Base-by-base conservation (phyloP, 2,888 invertebrate species). In the Tipula unca region DNA sequence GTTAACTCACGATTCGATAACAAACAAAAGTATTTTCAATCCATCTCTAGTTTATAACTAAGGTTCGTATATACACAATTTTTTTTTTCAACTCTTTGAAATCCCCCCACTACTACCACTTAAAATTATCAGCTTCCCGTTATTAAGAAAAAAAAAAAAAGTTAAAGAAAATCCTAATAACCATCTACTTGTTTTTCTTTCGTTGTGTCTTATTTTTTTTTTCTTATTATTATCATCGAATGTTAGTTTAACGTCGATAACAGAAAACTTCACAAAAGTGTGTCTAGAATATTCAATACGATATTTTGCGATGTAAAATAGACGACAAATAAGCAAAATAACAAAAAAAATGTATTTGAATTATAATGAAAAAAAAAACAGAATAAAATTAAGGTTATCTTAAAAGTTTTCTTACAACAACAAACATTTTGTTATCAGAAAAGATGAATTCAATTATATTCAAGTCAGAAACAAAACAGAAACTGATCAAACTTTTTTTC, bases 261-360 rank as follows among this genome's bases (percentile, higher is more conserved):
- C 69, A 69, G 69, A 69, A 69, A 69, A 69, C 69, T 69, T 69
- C 69, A 69, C 69, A 69, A 69, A 69, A 69, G 69, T 69, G 69
- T 69, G 69, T 69, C 69, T 69, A 69, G 69, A 69, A 69, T 69
- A 69, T 69, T 69, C 25, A 69, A 69, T 69, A 25, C 69, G 69
- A 69, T 69, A 69, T 69, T 69, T 69, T 69, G 10, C 69, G 25
- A 69, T 69, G 69, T 69, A 69, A 69, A 69, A 69, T 69, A 69
- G 69, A 69, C 25, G 69, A 25, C 69, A 69, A 69, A 69, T 69
- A n/a, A n/a, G n/a, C n/a, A n/a, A n/a, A n/a, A n/a, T n/a, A n/a
- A 69, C 69, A 69, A 69, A 69, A 3, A 54, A 54, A 54, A 54
- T 54, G 17, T 69, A 69, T 69, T 69, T 69, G 69, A 69, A 69